phyloP scores from a whole-genome alignment of 2,888 invertebrate species.

The Polydrusus cervinus region DNA sequence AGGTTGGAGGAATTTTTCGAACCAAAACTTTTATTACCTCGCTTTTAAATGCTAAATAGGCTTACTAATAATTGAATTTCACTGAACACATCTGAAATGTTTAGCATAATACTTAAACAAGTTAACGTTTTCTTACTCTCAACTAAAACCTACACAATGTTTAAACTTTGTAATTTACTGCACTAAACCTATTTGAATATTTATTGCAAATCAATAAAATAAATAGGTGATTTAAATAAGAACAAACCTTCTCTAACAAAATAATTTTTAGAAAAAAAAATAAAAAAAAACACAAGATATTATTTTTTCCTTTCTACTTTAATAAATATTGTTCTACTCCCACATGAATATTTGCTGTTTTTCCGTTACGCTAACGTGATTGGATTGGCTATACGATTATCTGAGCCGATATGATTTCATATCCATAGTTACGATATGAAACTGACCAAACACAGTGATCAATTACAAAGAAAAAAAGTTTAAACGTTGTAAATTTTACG shows the following conservation, averaged over 20 bases:
- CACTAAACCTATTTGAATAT: not conserved
- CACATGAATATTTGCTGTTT: too few species aligned
- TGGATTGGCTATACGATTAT: too few species aligned
- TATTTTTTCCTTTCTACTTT: too few species aligned
- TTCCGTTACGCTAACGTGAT: too few species aligned
- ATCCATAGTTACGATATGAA: too few species aligned
- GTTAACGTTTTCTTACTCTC: slow-evolving; percentile 11
- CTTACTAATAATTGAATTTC: slow-evolving; percentile 35
- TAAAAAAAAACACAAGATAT: too few species aligned
- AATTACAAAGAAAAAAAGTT: too few species aligned
- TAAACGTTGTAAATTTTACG: too few species aligned
- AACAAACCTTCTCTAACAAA: not conserved
- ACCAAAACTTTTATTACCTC: slow-evolving; percentile 31
- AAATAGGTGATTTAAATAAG: not conserved
- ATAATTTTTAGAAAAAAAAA: too few species aligned
- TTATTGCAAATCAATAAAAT: slow-evolving; percentile 5
- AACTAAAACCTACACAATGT: slow-evolving; percentile 15
- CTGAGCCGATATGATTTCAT: too few species aligned
- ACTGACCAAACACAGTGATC: too few species aligned
- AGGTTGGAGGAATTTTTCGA: slow-evolving; percentile 37
- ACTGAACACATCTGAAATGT: slow-evolving; percentile 31
- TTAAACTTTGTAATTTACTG: slow-evolving; percentile 24
- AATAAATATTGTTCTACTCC: too few species aligned
- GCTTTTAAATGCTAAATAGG: slow-evolving; percentile 34
- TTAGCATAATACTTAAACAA: slow-evolving; percentile 23